These are phyloP conservation scores for Egretta garzetta DNA, from an alignment of 2,113 vertebrate genomes.

Conservation along the genomic window DNA sequence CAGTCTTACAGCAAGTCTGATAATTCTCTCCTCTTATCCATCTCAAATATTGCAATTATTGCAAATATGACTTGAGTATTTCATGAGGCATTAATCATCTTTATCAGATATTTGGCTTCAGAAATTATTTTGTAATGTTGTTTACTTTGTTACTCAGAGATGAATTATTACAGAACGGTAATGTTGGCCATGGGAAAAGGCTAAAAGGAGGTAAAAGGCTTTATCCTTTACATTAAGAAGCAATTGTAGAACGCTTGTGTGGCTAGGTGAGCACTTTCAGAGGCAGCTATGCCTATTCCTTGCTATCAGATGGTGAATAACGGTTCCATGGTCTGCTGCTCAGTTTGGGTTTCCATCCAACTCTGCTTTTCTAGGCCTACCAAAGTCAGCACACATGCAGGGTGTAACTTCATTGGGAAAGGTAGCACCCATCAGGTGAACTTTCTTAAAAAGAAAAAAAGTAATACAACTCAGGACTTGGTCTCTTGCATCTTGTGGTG, in stretches of 20 bases:
- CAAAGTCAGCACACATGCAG: neutral
- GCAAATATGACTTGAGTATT: conserved; percentile 51
- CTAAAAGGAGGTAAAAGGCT: conserved; percentile 48
- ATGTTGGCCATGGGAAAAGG: conserved; percentile 8
- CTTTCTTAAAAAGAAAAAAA: neutral
- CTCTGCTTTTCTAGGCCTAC: neutral
- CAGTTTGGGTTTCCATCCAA: neutral
- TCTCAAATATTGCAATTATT: conserved; percentile 64
- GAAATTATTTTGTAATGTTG: conserved; percentile 64
- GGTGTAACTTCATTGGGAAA: neutral
- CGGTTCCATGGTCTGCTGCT: neutral
- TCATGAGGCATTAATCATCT: conserved; percentile 56
- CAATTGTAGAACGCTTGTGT: neutral
- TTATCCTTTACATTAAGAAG: conserved; percentile 6
- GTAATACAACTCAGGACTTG: neutral
- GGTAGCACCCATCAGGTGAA: neutral
- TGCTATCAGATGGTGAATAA: neutral
- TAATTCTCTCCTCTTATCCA: conserved; percentile 63
- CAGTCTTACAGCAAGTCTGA: conserved; percentile 38
- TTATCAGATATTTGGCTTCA: conserved; percentile 64
- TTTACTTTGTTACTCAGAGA: conserved; percentile 68
- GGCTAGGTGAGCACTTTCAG: neutral
- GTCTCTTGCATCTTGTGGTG: neutral
- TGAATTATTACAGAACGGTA: conserved; percentile 16
- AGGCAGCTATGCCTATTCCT: neutral